Conservation (phyloP, 2,888 invertebrate species). For the Nymphalis c-album region DNA sequence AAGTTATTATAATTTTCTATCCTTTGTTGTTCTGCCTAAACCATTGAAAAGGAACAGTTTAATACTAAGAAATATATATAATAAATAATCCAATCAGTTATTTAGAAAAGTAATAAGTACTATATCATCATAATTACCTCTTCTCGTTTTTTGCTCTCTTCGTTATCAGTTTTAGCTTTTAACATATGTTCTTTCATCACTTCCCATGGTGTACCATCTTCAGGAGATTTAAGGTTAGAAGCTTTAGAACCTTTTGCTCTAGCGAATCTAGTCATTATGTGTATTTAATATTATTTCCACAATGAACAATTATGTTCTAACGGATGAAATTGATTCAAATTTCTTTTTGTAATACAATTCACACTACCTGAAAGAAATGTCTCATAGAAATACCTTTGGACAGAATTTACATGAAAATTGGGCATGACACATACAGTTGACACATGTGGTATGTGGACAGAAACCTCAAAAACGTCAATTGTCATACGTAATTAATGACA, state of each 20-base stretch:
- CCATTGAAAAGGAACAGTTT: slow-evolving; percentile 30
- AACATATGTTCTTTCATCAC: slow-evolving; percentile 85
- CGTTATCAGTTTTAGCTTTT: slow-evolving; percentile 72
- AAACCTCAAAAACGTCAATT: too few relatives aligned
- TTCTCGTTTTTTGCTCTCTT: slow-evolving; percentile 65
- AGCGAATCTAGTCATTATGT: slow-evolving; percentile 87
- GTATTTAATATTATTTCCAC: background rate
- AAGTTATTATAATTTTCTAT: slow-evolving; percentile 78
- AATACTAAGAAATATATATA: too few relatives aligned
- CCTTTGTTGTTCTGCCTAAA: slow-evolving; percentile 74
- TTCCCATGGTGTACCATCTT: slow-evolving; percentile 87
- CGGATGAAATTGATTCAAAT: background rate
- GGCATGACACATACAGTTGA: too few relatives aligned
- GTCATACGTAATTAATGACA: too few relatives aligned
- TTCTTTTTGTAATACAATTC: background rate
- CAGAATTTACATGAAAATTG: too few relatives aligned
- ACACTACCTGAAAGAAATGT: too few relatives aligned
- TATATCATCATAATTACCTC: slow-evolving; percentile 49
- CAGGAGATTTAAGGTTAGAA: slow-evolving; percentile 85
- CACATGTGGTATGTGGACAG: too few relatives aligned
- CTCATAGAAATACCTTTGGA: background rate
- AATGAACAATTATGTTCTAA: too few relatives aligned
- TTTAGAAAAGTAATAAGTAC: background rate
- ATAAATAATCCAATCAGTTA: slow-evolving; percentile 1
- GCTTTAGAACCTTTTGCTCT: slow-evolving; percentile 88